phyloP scores from a whole-genome alignment of 2,113 vertebrate genomes.

The Chlamydotis undulata region DNA sequence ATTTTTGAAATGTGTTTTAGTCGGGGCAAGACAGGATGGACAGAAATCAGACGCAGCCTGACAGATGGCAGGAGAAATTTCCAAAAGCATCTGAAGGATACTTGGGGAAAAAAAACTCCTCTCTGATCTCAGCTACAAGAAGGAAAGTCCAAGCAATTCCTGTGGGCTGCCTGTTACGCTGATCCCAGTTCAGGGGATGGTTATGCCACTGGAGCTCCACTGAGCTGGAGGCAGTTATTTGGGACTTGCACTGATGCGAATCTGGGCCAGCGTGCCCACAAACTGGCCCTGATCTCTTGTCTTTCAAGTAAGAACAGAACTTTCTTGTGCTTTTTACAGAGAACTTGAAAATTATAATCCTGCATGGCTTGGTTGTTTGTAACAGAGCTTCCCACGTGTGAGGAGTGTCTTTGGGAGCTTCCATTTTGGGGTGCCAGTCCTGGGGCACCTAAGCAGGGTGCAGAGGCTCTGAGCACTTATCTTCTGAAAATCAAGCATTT shows the following conservation, averaged over 20 bases:
- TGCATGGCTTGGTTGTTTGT: neutral
- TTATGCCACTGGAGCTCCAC: neutral
- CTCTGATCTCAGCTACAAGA: neutral
- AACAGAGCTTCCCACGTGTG: neutral
- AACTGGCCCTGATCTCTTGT: neutral
- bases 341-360: neutral
- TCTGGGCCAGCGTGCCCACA: neutral
- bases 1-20: neutral
- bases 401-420: neutral
- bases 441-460: neutral
- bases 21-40: neutral
- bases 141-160: neutral
- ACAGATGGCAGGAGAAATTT: neutral
- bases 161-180: neutral
- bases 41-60: neutral
- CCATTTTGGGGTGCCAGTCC: neutral
- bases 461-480: neutral
- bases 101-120: neutral
- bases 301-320: neutral
- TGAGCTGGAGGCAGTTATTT: neutral
- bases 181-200: neutral
- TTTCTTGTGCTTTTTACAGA: neutral
- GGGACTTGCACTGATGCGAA: neutral
- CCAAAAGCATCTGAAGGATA: neutral
- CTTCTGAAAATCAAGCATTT: neutral